Percentiles rank a stretch among this genome's conserved stretches.
Evolutionary conservation across 2,797 vertebrate species (phyloP).

Genomic region (Simalia tracyae): DNA sequence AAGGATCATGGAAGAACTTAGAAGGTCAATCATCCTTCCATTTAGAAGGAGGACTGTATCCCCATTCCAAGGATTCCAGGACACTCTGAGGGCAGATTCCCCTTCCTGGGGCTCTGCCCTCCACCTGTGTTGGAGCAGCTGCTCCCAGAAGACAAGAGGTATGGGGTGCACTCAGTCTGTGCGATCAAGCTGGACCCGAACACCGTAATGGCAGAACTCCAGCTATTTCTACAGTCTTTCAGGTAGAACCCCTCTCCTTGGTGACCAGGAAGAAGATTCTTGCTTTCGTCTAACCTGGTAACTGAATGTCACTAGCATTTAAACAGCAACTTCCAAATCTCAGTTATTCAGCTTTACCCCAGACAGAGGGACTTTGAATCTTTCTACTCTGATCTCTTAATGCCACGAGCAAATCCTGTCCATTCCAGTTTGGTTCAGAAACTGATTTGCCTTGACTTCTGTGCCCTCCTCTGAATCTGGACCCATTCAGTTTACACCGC

Average conservation of each 20-base stretch:
- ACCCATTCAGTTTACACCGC: background rate
- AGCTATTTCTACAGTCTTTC: background rate
- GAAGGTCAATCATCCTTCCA: background rate
- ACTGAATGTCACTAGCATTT: background rate
- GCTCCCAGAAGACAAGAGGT: background rate
- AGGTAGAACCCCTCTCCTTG: background rate
- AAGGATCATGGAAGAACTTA: slow-evolving; percentile 3
- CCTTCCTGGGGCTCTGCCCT: background rate
- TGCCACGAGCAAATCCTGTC: background rate
- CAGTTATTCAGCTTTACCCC: background rate
- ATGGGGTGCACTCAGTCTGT: background rate
- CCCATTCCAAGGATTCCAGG: background rate
- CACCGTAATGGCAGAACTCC: background rate
- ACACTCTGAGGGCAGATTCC: background rate
- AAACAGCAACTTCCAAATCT: background rate
- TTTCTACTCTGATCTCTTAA: background rate
- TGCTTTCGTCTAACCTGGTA: background rate
- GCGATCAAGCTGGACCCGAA: background rate
- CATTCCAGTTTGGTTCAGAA: background rate
- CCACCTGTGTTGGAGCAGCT: background rate
- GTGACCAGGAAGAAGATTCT: background rate
- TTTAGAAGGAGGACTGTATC: slow-evolving; percentile 3
- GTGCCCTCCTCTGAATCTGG: background rate
- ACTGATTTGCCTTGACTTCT: background rate
- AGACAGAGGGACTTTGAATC: slow-evolving; percentile 19